phyloP scores from a whole-genome alignment of 1,140 invertebrate genomes.

The Drosophila truncata region DNA sequence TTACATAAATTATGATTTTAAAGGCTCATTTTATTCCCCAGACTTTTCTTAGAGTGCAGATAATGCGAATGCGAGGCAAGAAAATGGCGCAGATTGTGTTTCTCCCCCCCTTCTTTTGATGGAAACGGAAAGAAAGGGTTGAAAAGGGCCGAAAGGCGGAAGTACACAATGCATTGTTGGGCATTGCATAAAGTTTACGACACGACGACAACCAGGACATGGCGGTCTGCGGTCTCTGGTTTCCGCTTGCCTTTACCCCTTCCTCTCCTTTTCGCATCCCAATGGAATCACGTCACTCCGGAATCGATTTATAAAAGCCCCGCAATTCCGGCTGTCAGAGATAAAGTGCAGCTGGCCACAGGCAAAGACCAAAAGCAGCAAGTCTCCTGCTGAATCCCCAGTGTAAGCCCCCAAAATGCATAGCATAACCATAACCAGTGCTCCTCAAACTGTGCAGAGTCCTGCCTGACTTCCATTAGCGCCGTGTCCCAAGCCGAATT shows the following conservation, averaged over 20 bases:
- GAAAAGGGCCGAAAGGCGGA: conserved; percentile 1
- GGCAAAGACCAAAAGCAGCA: conserved; percentile 1
- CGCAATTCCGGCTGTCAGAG: conserved; percentile 37
- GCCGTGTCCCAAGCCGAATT: conserved; percentile 14
- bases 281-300: conserved; percentile 48
- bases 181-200: conserved; percentile 62
- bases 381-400: not conserved
- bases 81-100: conserved; percentile 74
- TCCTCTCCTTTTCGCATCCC: not conserved
- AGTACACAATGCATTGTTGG: conserved; percentile 53
- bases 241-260: conserved; percentile 6
- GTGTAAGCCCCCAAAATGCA: conserved; percentile 52
- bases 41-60: conserved; percentile 26
- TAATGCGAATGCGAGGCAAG: conserved; percentile 64
- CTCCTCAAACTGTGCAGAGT: conserved; percentile 2
- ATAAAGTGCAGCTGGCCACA: conserved; percentile 35
- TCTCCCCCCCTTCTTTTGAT: not conserved
- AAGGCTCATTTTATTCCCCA: accelerated
- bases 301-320: conserved; percentile 62
- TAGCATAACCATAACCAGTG: conserved; percentile 8
- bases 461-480: conserved; percentile 51
- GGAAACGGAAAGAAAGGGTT: not conserved
- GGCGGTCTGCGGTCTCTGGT: conserved; percentile 35
- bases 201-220: conserved; percentile 45
- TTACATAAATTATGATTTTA: not conserved